Evolutionary conservation across 2,797 vertebrate genomes (phyloP).

Genomic region (Cyprinella venusta): DNA sequence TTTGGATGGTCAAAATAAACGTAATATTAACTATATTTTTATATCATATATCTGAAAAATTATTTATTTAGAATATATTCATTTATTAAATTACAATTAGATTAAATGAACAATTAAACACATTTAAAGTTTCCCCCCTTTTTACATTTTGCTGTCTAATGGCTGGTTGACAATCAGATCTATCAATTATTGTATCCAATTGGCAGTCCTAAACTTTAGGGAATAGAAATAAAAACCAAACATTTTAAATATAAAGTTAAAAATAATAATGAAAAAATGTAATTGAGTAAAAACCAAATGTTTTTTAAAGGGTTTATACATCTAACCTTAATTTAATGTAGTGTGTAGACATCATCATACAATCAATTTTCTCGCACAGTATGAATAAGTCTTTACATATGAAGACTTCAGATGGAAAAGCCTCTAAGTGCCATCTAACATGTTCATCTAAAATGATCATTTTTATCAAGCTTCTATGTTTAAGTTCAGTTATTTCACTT

Average conservation of each 20-base stretch:
- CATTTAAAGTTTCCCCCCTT: neutral
- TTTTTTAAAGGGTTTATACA: neutral
- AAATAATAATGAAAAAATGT: neutral
- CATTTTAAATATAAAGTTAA: neutral
- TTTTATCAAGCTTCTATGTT: no score
- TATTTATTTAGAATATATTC: no score
- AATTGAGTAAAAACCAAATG: no score
- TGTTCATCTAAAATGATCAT: no score
- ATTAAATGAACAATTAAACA: neutral
- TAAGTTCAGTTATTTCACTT: no score
- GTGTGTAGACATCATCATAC: neutral
- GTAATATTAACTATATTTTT: no score
- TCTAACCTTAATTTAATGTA: neutral
- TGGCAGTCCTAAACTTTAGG: neutral
- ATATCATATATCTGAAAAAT: no score
- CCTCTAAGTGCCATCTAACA: no score
- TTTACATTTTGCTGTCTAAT: neutral
- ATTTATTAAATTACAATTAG: neutral
- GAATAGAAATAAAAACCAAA: neutral
- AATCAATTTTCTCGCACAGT: no score
- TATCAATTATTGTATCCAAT: neutral
- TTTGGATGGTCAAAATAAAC: neutral
- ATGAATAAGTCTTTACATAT: neutral
- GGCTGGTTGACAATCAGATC: neutral
- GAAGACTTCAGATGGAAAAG: no score